Conservation (phyloP, 1,140 invertebrate genomes). For the Orchesella cincta region DNA sequence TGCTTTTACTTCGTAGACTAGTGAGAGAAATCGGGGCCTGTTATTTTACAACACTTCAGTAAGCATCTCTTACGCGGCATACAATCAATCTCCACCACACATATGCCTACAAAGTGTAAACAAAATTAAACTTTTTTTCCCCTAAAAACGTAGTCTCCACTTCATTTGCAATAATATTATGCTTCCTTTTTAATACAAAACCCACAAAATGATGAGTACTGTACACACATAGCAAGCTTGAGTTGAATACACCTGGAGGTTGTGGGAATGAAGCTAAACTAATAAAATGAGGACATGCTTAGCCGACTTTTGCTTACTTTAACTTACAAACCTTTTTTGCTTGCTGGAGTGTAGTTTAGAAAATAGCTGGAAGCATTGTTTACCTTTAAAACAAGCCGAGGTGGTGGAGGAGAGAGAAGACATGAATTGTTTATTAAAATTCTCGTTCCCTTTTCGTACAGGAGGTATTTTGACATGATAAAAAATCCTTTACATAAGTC, state of each 20-base stretch:
- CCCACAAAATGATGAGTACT: background rate
- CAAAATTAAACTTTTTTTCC: background rate
- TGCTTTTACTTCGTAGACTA: too few species aligned
- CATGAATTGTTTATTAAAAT: background rate
- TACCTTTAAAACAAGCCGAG: background rate
- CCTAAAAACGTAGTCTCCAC: background rate
- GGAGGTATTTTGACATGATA: too few species aligned
- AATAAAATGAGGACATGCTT: background rate
- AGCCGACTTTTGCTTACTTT: background rate
- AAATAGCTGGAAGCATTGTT: background rate
- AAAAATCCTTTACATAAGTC: too few species aligned
- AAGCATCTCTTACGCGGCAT: too few species aligned
- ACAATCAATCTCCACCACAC: too few species aligned
- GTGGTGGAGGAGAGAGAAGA: background rate
- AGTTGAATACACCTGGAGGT: too few species aligned
- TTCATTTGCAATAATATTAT: constrained; percentile 20
- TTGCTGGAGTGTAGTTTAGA: background rate
- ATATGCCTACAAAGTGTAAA: background rate
- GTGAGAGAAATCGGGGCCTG: too few species aligned
- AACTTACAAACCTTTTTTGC: background rate
- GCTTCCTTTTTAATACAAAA: background rate
- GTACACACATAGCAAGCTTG: background rate
- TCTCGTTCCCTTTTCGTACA: background rate
- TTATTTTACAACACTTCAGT: too few species aligned
- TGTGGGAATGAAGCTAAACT: background rate